Evolutionary conservation across 2,113 vertebrate genomes (phyloP).

Genomic region (Gymnarchus niloticus): DNA sequence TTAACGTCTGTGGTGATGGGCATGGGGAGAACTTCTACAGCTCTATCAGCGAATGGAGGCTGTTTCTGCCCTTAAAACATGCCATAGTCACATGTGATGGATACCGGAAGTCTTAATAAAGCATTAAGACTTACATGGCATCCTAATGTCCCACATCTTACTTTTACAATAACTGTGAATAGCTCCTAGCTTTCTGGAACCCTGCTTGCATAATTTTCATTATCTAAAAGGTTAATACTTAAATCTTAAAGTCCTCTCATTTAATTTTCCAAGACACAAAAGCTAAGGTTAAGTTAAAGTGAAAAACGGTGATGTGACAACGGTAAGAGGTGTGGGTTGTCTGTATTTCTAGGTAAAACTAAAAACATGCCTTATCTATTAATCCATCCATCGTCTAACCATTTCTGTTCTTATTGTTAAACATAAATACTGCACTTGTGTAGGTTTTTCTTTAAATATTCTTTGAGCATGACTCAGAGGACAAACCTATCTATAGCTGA

Average conservation of each 20-base stretch:
- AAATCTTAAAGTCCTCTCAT: neutral
- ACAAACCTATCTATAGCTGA: neutral
- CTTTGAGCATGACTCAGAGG: neutral
- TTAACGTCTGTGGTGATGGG: neutral
- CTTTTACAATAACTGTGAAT: neutral
- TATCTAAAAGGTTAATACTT: neutral
- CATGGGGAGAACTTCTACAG: neutral
- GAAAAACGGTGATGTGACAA: neutral
- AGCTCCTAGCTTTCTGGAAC: neutral
- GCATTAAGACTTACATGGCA: neutral
- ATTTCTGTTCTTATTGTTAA: neutral
- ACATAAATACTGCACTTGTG: neutral
- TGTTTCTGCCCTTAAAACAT: neutral
- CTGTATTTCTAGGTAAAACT: too few species aligned
- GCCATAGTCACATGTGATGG: neutral
- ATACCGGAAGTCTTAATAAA: too few species aligned
- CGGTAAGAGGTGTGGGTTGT: neutral
- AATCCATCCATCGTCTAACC: too few species aligned
- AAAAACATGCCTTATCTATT: too few species aligned
- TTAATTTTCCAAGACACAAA: neutral
- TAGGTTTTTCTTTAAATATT: neutral
- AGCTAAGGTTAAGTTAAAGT: neutral
- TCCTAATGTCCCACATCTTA: slow-evolving; percentile 4
- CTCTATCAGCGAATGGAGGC: neutral
- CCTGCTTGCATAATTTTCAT: neutral